Evolutionary conservation across 2,797 vertebrate genomes (phyloP).

Genomic region (Nannoperca obscura): DNA sequence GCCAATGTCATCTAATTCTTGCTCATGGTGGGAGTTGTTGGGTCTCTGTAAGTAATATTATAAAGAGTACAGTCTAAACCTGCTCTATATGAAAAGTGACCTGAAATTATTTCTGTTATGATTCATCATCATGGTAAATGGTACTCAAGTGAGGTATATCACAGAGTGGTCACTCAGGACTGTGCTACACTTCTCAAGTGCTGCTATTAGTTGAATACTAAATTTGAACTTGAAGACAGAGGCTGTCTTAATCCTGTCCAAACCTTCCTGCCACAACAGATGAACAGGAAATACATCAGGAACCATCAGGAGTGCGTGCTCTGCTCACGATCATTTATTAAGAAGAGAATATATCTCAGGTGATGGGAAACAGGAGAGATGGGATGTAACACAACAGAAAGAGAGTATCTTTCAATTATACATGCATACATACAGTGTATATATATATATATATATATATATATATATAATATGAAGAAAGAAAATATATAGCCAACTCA

Average conservation of each 20-base stretch:
- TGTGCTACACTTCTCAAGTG: not conserved
- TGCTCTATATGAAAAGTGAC: too few relatives aligned
- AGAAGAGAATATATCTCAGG: slow-evolving; percentile 2
- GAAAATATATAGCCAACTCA: slow-evolving; percentile 11
- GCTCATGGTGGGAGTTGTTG: too few relatives aligned
- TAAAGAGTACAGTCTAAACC: too few relatives aligned
- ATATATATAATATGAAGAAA: too few relatives aligned
- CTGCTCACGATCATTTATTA: slow-evolving; percentile 1
- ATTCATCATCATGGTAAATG: not conserved
- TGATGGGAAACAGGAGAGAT: not conserved
- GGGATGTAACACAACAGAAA: slow-evolving; percentile 17
- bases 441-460: too few relatives aligned
- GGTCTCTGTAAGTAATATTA: too few relatives aligned
- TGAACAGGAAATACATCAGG: not conserved
- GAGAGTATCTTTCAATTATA: not conserved
- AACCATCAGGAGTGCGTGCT: not conserved
- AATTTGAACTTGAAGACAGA: not conserved
- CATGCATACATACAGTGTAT: not conserved
- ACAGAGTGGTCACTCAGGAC: not conserved
- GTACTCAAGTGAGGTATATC: not conserved
- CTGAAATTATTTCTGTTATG: too few relatives aligned
- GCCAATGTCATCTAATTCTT: too few relatives aligned
- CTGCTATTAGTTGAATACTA: not conserved
- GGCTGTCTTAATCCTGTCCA: slow-evolving; percentile 2
- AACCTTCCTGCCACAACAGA: slow-evolving; percentile 9